These are phyloP conservation scores for Clarias platycephalus DNA, from an alignment of 2,797 vertebrate species.

Conservation along the genomic window DNA sequence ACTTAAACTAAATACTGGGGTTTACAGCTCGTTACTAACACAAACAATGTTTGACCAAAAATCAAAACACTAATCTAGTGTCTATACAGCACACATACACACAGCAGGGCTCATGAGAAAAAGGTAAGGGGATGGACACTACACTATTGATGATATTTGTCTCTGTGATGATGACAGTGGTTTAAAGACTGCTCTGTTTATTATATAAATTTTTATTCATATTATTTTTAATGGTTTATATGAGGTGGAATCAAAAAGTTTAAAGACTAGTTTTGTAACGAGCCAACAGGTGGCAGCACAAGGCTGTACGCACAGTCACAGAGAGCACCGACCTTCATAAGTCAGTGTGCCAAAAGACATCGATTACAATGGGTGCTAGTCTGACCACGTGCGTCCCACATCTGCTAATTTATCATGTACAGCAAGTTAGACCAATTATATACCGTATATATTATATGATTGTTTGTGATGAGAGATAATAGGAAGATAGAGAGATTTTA, in stretches of 20 bases:
- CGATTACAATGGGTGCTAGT: too few relatives aligned
- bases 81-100: neutral
- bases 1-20: neutral
- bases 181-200: neutral
- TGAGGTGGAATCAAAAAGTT: too few relatives aligned
- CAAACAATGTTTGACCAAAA: neutral
- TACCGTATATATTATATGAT: too few relatives aligned
- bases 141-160: neutral
- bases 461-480: too few relatives aligned
- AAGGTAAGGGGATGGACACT: neutral
- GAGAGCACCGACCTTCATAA: too few relatives aligned
- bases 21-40: slow-evolving; percentile 10
- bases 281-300: too few relatives aligned
- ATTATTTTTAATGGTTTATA: neutral
- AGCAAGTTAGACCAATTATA: too few relatives aligned
- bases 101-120: neutral
- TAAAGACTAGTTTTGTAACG: neutral
- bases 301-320: too few relatives aligned
- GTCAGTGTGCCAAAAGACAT: too few relatives aligned
- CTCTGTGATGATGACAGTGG: neutral
- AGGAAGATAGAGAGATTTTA: too few relatives aligned
- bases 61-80: slow-evolving; percentile 9
- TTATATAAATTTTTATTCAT: neutral
- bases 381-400: too few relatives aligned
- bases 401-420: too few relatives aligned